Percentiles rank a stretch among this genome's conserved stretches.
These are phyloP conservation scores for Diarsia dahlii DNA, from an alignment of 2,888 invertebrate genomes.

Conservation along the genomic window DNA sequence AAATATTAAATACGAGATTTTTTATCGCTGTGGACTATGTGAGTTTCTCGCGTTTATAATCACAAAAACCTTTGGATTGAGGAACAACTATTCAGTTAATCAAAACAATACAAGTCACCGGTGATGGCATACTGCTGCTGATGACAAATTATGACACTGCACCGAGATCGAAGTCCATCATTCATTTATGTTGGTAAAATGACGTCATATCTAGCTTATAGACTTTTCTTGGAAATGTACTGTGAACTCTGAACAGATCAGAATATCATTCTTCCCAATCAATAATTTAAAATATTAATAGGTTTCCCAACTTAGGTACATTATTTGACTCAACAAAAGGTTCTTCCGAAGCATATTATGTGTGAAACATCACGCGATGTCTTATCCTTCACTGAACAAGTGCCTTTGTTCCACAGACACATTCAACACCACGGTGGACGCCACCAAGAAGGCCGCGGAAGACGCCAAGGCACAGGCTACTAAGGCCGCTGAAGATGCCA, in stretches of 20 bases:
- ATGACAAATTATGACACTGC: neutral
- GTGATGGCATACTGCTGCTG: neutral
- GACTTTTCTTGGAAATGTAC: neutral
- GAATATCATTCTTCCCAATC: neutral
- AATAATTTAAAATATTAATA: neutral
- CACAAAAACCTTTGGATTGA: slow-evolving; percentile 29
- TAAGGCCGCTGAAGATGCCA: slow-evolving; percentile 84
- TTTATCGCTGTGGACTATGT: slow-evolving; percentile 37
- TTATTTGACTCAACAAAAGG: slow-evolving; percentile 43
- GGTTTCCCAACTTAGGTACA: neutral
- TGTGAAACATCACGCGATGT: slow-evolving; percentile 21
- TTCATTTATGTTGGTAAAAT: slow-evolving; percentile 16
- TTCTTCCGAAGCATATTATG: slow-evolving; percentile 21
- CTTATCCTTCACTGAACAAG: slow-evolving; percentile 20
- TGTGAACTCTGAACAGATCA: neutral
- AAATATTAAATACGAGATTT: slow-evolving; percentile 33
- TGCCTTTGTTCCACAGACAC: slow-evolving; percentile 76
- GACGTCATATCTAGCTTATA: slow-evolving; percentile 9
- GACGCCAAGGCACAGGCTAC: slow-evolving; percentile 80
- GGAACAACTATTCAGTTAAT: slow-evolving; percentile 17
- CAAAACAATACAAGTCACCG: slow-evolving; percentile 17
- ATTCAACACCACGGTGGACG: slow-evolving; percentile 84
- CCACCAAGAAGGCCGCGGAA: slow-evolving; percentile 86
- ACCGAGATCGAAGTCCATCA: neutral
- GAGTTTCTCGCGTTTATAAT: slow-evolving; percentile 20